Percentiles rank a stretch among this genome's conserved stretches.
phyloP scores from a whole-genome alignment of 2,113 vertebrate genomes.

The Felis chaus region DNA sequence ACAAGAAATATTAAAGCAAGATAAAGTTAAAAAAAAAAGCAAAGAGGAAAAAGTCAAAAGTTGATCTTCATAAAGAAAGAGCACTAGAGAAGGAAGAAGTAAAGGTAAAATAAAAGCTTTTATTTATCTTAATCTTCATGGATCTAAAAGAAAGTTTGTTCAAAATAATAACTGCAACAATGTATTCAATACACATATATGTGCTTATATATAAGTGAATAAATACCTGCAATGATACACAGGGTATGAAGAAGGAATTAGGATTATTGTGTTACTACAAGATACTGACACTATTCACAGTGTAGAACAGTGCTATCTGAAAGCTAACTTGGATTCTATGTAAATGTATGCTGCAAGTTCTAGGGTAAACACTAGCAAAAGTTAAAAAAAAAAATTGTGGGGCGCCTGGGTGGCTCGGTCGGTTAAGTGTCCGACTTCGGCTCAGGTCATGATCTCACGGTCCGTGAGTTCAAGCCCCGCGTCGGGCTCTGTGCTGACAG shows the following conservation, averaged over 20 bases:
- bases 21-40: not conserved
- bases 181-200: not conserved
- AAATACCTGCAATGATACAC: not conserved
- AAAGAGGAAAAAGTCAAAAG: not conserved
- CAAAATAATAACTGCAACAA: not conserved
- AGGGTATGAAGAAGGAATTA: not conserved
- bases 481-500: too few relatives aligned
- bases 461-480: too few relatives aligned
- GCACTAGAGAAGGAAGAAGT: not conserved
- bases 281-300: not conserved
- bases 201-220: not conserved
- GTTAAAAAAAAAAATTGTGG: not conserved
- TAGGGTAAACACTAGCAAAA: not conserved
- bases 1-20: not conserved
- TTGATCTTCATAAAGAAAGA: not conserved
- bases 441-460: too few relatives aligned
- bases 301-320: not conserved
- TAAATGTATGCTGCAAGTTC: not conserved
- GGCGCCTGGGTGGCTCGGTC: too few relatives aligned
- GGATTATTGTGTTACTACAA: not conserved
- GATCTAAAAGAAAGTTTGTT: not conserved
- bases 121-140: not conserved
- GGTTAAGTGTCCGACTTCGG: too few relatives aligned
- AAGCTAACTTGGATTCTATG: not conserved
- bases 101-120: not conserved